Percentiles rank a stretch among this genome's conserved stretches.
Conservation (phyloP, 2,888 invertebrate species). For the Melitaea athalia region DNA sequence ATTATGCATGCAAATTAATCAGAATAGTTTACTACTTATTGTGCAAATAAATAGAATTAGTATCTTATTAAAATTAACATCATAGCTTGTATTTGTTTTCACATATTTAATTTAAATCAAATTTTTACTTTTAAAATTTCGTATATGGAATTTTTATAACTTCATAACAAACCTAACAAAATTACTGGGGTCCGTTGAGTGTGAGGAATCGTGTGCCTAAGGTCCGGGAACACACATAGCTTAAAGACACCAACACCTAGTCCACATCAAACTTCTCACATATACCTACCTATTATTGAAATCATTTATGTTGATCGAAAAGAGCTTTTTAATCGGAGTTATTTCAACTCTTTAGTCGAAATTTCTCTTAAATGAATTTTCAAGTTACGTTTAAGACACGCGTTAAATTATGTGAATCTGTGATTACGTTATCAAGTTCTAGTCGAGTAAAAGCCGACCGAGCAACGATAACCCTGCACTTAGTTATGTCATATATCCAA, state of each 20-base stretch:
- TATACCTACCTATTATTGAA: too few species aligned
- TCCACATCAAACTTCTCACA: too few species aligned
- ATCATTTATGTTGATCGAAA: too few species aligned
- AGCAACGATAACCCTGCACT: conserved; percentile 73
- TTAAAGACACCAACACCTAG: too few species aligned
- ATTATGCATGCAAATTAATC: conserved; percentile 24
- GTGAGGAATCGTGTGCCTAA: too few species aligned
- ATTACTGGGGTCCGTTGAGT: too few species aligned
- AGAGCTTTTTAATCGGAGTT: too few species aligned
- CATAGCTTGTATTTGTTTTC: background rate
- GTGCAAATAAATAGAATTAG: conserved; percentile 6
- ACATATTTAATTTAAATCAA: background rate
- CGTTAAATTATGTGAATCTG: conserved; percentile 49
- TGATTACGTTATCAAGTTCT: conserved; percentile 56
- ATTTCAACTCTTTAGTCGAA: background rate
- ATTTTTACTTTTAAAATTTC: too few species aligned
- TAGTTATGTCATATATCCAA: conserved; percentile 54
- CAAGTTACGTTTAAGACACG: conserved; percentile 13
- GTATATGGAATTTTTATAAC: too few species aligned
- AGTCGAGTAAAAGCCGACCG: conserved; percentile 59
- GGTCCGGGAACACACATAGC: too few species aligned
- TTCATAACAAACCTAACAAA: too few species aligned
- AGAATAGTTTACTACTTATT: conserved; percentile 16
- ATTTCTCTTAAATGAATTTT: background rate
- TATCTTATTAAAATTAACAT: background rate